Conservation (phyloP, 2,888 invertebrate species). For the Ceriagrion tenellum region DNA sequence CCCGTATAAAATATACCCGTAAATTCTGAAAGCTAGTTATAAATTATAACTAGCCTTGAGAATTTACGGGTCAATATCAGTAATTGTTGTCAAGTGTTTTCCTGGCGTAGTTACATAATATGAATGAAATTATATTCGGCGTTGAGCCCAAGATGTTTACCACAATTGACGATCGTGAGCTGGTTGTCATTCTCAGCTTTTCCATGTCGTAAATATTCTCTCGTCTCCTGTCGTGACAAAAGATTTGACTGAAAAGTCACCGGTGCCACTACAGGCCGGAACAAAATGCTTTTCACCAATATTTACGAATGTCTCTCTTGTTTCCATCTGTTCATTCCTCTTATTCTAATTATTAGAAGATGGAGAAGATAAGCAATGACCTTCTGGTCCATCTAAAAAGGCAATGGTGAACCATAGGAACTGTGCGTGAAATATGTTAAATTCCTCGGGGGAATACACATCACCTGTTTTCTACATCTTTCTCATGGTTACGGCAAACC, state of each 20-base stretch:
- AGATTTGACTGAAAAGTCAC: background rate
- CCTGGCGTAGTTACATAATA: background rate
- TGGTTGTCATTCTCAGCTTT: no score
- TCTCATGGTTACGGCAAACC: background rate
- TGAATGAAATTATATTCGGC: background rate
- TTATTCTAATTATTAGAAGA: background rate
- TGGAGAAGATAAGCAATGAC: background rate
- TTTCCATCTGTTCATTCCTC: background rate
- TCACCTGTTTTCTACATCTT: slow-evolving; percentile 6
- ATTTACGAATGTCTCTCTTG: background rate
- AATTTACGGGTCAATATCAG: no score
- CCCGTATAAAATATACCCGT: no score
- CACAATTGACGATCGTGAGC: background rate
- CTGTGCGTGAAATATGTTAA: background rate
- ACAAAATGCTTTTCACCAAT: background rate
- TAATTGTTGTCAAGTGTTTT: no score
- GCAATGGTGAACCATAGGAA: background rate
- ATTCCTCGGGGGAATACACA: background rate
- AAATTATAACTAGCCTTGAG: no score
- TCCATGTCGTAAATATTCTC: no score
- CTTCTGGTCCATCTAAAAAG: background rate
- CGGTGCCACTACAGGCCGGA: background rate
- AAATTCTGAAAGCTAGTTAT: no score
- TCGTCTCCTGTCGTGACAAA: no score
- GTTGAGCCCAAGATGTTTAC: background rate